A percentile compares a stretch with the other conserved stretches of the same genome.
Evolutionary conservation across 2,113 vertebrate genomes (phyloP).

Genomic region (Xyrauchen texanus): DNA sequence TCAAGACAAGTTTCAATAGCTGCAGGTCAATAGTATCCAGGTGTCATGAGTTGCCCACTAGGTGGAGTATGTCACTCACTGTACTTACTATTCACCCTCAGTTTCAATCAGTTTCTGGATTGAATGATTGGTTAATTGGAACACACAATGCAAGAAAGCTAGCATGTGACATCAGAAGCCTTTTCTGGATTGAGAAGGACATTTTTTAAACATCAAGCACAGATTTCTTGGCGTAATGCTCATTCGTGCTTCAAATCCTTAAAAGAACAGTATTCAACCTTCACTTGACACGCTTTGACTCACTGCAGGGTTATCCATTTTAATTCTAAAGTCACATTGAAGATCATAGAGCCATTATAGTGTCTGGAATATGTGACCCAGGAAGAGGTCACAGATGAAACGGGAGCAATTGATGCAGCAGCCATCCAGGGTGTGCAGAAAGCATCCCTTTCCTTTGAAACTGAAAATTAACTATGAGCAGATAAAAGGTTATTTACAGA

Average conservation of each 20-base stretch:
- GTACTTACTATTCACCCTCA: too few species aligned
- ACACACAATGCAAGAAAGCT: too few species aligned
- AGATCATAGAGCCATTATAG: conserved; percentile 9
- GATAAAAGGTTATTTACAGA: conserved; percentile 75
- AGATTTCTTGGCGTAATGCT: background rate
- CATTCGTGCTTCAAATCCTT: background rate
- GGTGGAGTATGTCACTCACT: background rate
- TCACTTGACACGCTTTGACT: too few species aligned
- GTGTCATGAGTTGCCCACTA: conserved; percentile 3
- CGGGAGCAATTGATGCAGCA: too few species aligned
- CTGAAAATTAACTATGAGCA: conserved; percentile 62
- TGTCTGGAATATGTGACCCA: background rate
- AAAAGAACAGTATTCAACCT: background rate
- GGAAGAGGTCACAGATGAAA: conserved; percentile 18
- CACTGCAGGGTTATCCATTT: background rate
- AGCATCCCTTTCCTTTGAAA: conserved; percentile 70
- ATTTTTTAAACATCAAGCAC: too few species aligned
- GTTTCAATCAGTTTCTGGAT: background rate
- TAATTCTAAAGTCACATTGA: background rate
- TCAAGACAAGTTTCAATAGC: background rate
- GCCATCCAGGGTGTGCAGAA: conserved; percentile 69
- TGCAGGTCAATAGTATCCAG: background rate
- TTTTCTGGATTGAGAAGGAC: too few species aligned
- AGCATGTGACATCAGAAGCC: too few species aligned
- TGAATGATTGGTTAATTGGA: background rate